These are phyloP conservation scores for Heliconius aoede DNA, from an alignment of 2,888 invertebrate species.

Conservation along the genomic window DNA sequence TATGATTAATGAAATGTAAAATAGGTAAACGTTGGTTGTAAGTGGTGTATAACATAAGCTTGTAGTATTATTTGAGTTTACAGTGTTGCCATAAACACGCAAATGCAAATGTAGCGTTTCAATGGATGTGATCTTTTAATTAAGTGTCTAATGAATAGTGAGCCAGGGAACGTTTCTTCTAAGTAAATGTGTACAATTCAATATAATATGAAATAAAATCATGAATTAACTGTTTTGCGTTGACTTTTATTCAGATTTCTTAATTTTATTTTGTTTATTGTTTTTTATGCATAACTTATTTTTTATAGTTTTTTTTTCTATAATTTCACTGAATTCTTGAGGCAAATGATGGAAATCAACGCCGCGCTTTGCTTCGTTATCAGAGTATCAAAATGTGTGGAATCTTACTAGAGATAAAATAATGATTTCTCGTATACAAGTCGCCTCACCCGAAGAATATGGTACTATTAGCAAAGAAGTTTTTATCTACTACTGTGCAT, in stretches of 20 bases:
- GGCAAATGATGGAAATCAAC: no score
- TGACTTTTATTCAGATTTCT: conserved; percentile 53
- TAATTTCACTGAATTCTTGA: no score
- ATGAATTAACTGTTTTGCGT: conserved; percentile 68
- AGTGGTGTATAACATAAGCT: conserved; percentile 14
- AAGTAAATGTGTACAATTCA: conserved; percentile 72
- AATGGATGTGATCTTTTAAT: conserved; percentile 77
- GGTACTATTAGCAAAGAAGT: no score
- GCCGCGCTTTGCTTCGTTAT: neutral
- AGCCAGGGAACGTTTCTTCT: conserved; percentile 69
- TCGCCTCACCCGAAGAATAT: no score
- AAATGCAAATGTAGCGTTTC: conserved; percentile 57
- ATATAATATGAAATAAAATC: conserved; percentile 77
- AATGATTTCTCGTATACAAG: no score
- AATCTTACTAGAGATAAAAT: no score
- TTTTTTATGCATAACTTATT: no score
- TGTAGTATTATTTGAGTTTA: conserved; percentile 52
- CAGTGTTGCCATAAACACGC: conserved; percentile 67
- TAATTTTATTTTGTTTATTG: no score
- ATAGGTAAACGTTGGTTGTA: conserved; percentile 1
- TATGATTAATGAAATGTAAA: conserved; percentile 25
- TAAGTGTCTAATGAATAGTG: conserved; percentile 65
- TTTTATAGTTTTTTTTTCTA: no score
- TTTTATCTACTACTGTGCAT: no score
- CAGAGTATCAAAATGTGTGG: no score